phyloP scores from a whole-genome alignment of 1,140 invertebrate species.

The Zaprionus vittiger region DNA sequence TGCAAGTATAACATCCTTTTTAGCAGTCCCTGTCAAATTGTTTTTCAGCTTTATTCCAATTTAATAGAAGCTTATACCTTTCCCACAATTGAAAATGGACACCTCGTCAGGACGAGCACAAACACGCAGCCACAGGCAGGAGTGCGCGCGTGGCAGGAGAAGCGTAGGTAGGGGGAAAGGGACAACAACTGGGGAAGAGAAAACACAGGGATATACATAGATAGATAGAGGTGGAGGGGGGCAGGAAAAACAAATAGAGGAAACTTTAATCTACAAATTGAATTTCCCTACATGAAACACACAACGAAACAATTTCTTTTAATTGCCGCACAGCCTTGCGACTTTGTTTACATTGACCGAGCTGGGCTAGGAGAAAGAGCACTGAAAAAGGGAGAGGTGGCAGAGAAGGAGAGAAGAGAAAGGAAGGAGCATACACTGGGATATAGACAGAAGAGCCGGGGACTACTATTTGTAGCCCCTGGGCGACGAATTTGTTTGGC shows the following conservation, averaged over 20 bases:
- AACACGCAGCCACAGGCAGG: conserved; percentile 4
- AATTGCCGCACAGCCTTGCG: conserved; percentile 65
- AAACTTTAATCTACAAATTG: conserved; percentile 74
- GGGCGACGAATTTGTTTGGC: conserved; percentile 74
- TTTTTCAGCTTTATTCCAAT: conserved; percentile 10
- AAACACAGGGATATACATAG: background rate
- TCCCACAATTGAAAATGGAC: conserved; percentile 38
- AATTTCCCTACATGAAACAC: conserved; percentile 59
- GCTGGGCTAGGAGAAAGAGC: background rate
- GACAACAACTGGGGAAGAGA: background rate
- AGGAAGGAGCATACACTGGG: background rate
- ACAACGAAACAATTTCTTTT: conserved; percentile 50
- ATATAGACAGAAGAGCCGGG: background rate
- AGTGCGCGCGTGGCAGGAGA: conserved; percentile 1
- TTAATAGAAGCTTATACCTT: conserved; percentile 30
- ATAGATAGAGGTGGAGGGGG: background rate
- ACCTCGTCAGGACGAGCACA: conserved; percentile 8
- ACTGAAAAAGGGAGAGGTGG: background rate
- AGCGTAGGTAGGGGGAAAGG: background rate
- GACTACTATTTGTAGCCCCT: conserved; percentile 48
- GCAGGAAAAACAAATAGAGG: conserved; percentile 19
- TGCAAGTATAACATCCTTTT: background rate
- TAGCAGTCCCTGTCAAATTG: background rate
- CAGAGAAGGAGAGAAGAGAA: too few relatives aligned
- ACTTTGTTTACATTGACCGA: conserved; percentile 67